Percentiles rank a stretch among this genome's conserved stretches.
phyloP scores from a whole-genome alignment of 2,113 vertebrate species.

The Scomber japonicus region DNA sequence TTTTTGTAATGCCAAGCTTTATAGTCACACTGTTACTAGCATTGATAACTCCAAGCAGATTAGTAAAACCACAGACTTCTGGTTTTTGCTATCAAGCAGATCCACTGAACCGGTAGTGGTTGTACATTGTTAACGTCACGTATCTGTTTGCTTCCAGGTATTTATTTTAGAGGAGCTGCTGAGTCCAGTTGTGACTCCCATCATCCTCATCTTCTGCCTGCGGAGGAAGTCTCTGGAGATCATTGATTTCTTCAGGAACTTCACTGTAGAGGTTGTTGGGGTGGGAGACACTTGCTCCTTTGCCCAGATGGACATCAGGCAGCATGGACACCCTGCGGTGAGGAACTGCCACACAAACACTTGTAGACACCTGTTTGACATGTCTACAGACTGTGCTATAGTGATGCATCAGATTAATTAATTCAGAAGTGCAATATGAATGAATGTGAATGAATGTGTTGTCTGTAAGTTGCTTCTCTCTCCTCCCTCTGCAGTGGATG shows the following conservation, averaged over 20 bases:
- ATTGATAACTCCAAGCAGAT: not conserved
- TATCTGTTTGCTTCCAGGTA: constrained; percentile 82
- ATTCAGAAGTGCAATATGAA: not conserved
- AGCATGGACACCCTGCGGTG: constrained; percentile 97
- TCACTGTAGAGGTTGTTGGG: constrained; percentile 96
- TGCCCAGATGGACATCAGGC: constrained; percentile 98
- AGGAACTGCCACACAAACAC: constrained; percentile 35
- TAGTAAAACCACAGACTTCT: not conserved
- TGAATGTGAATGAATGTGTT: not conserved
- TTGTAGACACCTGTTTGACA: not conserved
- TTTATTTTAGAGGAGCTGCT: constrained; percentile 97
- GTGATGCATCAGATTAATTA: not conserved
- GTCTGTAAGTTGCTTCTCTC: not conserved
- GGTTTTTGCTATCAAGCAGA: not conserved
- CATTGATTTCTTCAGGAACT: constrained; percentile 99
- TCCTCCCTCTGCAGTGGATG: constrained; percentile 89
- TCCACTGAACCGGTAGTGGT: not conserved
- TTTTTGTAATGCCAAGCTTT: not conserved
- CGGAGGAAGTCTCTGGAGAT: constrained; percentile 97
- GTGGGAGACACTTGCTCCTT: constrained; percentile 99
- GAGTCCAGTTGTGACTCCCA: constrained; percentile 96
- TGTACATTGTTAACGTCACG: not conserved
- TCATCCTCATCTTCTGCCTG: constrained; percentile 96
- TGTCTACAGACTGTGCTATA: not conserved
- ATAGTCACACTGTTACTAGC: not conserved